Percentiles rank a stretch among this genome's conserved stretches.
phyloP scores from a whole-genome alignment of 2,888 invertebrate genomes.

The Cosmopolites sordidus region DNA sequence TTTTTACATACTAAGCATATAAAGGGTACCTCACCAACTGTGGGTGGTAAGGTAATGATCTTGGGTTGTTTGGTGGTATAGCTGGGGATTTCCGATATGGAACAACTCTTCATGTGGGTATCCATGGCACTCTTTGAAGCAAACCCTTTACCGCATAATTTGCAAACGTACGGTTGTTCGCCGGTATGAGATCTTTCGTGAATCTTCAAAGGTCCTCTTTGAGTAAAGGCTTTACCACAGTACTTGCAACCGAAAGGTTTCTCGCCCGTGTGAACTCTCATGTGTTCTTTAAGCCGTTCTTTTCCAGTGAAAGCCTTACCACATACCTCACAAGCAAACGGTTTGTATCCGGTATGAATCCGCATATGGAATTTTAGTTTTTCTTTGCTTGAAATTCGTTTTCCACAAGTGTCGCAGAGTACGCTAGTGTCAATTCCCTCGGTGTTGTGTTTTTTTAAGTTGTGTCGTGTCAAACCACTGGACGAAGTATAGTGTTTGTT shows the following conservation, averaged over 20 bases:
- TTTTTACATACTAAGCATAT: constrained; percentile 25
- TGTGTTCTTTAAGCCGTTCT: constrained; percentile 56
- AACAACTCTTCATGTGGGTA: constrained; percentile 40
- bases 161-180: constrained; percentile 55
- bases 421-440: constrained; percentile 39
- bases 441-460: constrained; percentile 48
- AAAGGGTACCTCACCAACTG: constrained; percentile 10
- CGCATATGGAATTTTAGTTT: constrained; percentile 54
- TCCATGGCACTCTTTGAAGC: constrained; percentile 42
- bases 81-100: no score
- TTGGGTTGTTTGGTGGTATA: no score
- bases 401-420: constrained; percentile 57
- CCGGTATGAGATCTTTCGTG: constrained; percentile 60
- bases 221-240: constrained; percentile 59
- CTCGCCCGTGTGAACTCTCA: constrained; percentile 59
- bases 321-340: constrained; percentile 41
- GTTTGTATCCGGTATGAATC: constrained; percentile 54
- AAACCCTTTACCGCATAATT: constrained; percentile 56
- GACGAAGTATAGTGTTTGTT: constrained; percentile 42
- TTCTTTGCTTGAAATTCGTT: constrained; percentile 50
- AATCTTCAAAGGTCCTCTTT: constrained; percentile 57
- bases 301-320: constrained; percentile 57
- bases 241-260: constrained; percentile 58
- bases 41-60: neutral
- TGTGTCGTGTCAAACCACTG: constrained; percentile 38